phyloP scores from a whole-genome alignment of 2,113 vertebrate genomes.

The Parus major region DNA sequence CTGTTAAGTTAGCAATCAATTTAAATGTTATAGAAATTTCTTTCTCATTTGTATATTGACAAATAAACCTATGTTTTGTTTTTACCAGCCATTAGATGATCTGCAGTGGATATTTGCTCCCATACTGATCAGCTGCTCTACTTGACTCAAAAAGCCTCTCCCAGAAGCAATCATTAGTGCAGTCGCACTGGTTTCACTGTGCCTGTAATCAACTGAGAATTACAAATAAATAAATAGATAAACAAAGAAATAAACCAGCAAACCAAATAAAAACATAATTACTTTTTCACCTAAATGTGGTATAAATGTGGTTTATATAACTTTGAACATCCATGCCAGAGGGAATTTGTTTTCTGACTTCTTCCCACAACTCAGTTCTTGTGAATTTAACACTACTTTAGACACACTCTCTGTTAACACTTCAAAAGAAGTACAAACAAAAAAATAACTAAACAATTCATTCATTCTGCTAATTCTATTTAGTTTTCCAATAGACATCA shows the following conservation, averaged over 20 bases:
- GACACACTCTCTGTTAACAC: neutral
- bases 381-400: neutral
- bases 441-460: neutral
- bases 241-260: neutral
- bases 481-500: neutral
- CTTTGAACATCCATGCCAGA: neutral
- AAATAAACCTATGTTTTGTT: neutral
- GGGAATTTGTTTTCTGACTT: neutral
- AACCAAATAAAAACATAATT: neutral
- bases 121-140: constrained; percentile 90
- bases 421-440: neutral
- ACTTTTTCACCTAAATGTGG: neutral
- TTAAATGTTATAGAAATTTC: neutral
- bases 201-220: constrained; percentile 88
- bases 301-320: neutral
- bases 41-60: neutral
- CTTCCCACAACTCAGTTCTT: neutral
- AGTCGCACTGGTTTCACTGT: constrained; percentile 88
- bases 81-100: constrained; percentile 92
- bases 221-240: neutral
- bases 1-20: neutral
- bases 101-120: constrained; percentile 86
- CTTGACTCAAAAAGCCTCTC: constrained; percentile 85
- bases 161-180: constrained; percentile 91
- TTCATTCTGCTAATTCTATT: neutral